Conservation (phyloP, 2,888 invertebrate species). For the Drosophila meridiana region DNA sequence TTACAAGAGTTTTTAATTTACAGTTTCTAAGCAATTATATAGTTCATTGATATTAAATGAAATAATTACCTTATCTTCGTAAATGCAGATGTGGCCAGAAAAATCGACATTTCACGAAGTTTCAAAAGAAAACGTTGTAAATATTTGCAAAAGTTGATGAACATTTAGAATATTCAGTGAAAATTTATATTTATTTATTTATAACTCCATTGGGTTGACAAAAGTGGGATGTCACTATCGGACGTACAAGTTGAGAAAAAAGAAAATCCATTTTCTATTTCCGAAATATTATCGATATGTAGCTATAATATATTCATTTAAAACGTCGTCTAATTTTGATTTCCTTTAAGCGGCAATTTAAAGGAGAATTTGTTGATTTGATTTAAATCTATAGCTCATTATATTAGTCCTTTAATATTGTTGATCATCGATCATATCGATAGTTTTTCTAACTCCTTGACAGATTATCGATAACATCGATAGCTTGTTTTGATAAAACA, state of each 20-base stretch:
- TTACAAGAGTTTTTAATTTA: not conserved
- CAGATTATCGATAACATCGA: not conserved
- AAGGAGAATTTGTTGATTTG: not conserved
- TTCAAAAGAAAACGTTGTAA: not conserved
- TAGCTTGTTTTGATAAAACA: not conserved
- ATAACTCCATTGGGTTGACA: not conserved
- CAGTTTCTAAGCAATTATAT: too few relatives aligned
- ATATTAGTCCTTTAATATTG: not conserved
- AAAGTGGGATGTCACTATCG: conserved; percentile 6
- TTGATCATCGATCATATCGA: not conserved
- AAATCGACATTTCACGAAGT: not conserved
- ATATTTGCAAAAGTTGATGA: not conserved
- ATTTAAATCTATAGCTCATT: not conserved
- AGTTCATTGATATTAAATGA: not conserved
- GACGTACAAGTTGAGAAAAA: not conserved
- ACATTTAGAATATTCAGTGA: not conserved
- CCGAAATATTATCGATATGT: not conserved
- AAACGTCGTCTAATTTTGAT: too few relatives aligned
- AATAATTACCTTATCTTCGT: not conserved
- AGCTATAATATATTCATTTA: too few relatives aligned
- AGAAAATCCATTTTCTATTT: not conserved
- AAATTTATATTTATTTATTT: not conserved
- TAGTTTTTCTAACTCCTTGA: not conserved
- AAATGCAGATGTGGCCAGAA: not conserved
- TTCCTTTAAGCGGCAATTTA: too few relatives aligned